Evolutionary conservation across 2,888 invertebrate species (phyloP), one percentile per base, ranked within the genome.

Genomic region (Halictus ligatus): DNA sequence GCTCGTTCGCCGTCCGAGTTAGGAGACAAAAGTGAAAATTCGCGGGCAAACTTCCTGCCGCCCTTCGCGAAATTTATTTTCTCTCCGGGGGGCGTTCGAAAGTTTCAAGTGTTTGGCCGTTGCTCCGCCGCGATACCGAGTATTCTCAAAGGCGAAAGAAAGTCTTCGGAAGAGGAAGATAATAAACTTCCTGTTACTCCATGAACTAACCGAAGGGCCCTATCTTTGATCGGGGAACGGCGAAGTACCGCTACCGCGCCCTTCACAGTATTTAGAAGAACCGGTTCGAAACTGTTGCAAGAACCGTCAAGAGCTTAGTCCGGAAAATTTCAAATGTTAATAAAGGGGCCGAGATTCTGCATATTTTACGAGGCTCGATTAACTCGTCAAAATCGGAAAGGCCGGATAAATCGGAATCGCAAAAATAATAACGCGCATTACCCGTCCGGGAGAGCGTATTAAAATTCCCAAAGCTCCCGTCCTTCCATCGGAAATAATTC

Each of bases 91-190:
- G 29, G 15, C 50, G 48, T n/a, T n/a, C 50, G 43, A 72, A 84
- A 43, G 18, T 85, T 71, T 58, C 7, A 69, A 80, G 73, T 80
- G 80, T 85, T 84, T 84, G 80, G 40, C 73, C n/a, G 76, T 69
- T 58, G 69, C 6, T 40, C 40, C 1, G 69, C 75, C 67, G 69
- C 48, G 78, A 75, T 71, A 50, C 50, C 81, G 64, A 48, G 83
- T 40, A 73, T 81, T 73, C 67, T 25, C 72, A 18, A 48, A 58
- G 69, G 67, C 35, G 18, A 67, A 4, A 2, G 79, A 64, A 85
- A 85, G 75, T 77, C 84, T 77, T 69, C 69, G 54, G 67, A 29
- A 58, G 25, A 71, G 43, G 69, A 35, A 69, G 60, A 46, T 73
- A 48, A 60, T 75, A 75, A 84, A 76, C 58, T 81, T 74, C 43